Evolutionary conservation across 2,113 vertebrate genomes (phyloP).

Genomic region (Semnornis frantzii): DNA sequence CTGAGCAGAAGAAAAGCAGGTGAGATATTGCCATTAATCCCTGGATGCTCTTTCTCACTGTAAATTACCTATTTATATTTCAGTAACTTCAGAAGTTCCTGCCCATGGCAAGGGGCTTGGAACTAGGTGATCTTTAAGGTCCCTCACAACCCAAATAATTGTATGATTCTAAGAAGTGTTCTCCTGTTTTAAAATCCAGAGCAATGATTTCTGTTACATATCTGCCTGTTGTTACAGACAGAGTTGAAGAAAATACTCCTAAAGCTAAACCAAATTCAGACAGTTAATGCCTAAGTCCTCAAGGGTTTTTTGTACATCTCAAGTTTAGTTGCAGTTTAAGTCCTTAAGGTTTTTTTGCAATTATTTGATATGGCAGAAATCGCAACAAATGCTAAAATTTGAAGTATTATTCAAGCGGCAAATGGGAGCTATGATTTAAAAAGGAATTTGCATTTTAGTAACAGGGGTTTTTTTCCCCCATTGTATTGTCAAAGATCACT

Average conservation of each 20-base stretch:
- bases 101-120: too few species aligned
- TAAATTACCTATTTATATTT: background rate
- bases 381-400: conserved; percentile 11
- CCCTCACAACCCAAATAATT: too few species aligned
- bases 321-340: background rate
- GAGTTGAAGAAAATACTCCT: background rate
- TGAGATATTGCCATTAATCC: background rate
- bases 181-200: background rate
- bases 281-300: too few species aligned
- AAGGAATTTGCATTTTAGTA: background rate
- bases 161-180: background rate
- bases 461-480: background rate
- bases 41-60: background rate
- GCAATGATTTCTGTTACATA: background rate
- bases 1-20: background rate
- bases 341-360: background rate
- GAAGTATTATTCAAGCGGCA: background rate
- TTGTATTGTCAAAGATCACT: conserved; percentile 18
- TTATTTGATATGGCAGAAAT: background rate
- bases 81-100: background rate
- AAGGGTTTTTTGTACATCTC: too few species aligned
- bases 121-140: too few species aligned
- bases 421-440: conserved; percentile 30
- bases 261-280: background rate
- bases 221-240: background rate